Evolutionary conservation across 2,888 invertebrate genomes (phyloP).

Genomic region (Pollenia angustigena): DNA sequence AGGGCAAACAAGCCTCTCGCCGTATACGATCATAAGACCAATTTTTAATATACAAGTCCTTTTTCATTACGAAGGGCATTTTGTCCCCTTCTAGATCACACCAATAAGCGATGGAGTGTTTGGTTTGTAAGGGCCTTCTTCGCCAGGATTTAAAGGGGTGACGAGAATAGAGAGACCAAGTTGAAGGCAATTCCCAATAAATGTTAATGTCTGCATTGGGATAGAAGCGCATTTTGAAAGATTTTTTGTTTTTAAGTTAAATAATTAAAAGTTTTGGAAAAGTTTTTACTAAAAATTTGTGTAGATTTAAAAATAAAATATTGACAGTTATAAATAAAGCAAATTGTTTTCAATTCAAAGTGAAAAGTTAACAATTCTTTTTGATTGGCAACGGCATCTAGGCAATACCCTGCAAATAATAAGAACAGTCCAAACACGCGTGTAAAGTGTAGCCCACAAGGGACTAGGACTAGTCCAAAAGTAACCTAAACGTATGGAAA

Average conservation of each 20-base stretch:
- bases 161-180: constrained; percentile 75
- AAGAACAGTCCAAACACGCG: no score
- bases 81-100: constrained; percentile 77
- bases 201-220: constrained; percentile 76
- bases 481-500: no score
- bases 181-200: constrained; percentile 76
- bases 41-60: constrained; percentile 76
- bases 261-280: not conserved
- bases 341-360: no score
- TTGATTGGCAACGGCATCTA: no score
- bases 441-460: no score
- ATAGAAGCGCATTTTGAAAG: constrained; percentile 76
- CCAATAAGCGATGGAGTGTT: constrained; percentile 77
- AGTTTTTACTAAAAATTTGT: constrained; percentile 9
- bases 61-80: constrained; percentile 63
- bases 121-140: constrained; percentile 61
- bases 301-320: not conserved
- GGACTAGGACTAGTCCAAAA: no score
- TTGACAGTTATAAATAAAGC: no score
- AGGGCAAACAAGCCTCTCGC: constrained; percentile 78
- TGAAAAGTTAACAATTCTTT: no score
- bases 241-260: constrained; percentile 7
- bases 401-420: no score
- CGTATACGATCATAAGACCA: constrained; percentile 77
- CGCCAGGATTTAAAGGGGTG: constrained; percentile 77